These are phyloP conservation scores for Symphodus melops DNA, from an alignment of 2,113 vertebrate genomes.

Conservation along the genomic window DNA sequence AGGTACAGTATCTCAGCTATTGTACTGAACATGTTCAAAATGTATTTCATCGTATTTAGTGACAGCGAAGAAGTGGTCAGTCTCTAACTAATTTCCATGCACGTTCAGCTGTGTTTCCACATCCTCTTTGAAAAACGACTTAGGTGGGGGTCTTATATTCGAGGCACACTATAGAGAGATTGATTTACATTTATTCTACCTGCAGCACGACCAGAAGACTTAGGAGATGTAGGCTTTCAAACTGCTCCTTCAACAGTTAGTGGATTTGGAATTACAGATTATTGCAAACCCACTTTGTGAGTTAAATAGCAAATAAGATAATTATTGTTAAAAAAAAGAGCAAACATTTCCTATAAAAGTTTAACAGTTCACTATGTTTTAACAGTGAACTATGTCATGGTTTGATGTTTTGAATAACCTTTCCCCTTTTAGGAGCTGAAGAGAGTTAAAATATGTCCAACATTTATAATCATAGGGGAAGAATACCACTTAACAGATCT, in stretches of 20 bases:
- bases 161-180: constrained; percentile 31
- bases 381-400: not conserved
- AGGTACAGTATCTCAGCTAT: not conserved
- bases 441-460: too few species aligned
- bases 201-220: constrained; percentile 48
- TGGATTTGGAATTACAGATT: constrained; percentile 5
- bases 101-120: constrained; percentile 3
- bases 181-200: constrained; percentile 56
- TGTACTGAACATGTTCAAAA: constrained; percentile 22
- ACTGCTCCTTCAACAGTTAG: not conserved
- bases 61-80: not conserved
- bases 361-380: too few species aligned
- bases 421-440: too few species aligned
- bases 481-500: not conserved
- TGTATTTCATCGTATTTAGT: constrained; percentile 1
- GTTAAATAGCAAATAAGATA: too few species aligned
- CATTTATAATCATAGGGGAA: not conserved
- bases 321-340: too few species aligned
- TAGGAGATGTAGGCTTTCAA: constrained; percentile 28
- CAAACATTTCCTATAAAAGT: too few species aligned
- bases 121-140: constrained; percentile 16
- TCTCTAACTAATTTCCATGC: not conserved
- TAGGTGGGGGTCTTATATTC: constrained; percentile 19
- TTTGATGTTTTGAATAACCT: too few species aligned
- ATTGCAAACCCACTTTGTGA: not conserved